Evolutionary conservation across 1,140 invertebrate species (phyloP).

Genomic region (Achatina immaculata): DNA sequence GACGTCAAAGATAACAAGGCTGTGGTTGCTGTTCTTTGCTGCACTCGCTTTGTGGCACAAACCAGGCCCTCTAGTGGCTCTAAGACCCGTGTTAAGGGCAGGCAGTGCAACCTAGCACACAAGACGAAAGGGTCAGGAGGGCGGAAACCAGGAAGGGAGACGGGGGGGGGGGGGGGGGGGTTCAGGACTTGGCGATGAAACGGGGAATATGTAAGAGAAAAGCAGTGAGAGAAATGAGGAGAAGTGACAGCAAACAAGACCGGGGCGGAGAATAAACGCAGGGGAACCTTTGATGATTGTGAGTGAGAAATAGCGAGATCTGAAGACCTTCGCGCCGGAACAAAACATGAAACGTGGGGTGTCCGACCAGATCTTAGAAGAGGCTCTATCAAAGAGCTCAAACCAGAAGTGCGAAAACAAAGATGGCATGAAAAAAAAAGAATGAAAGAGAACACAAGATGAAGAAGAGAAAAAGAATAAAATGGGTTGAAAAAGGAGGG

Average conservation of each 20-base stretch:
- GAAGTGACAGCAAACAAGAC: neutral
- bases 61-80: too few relatives aligned
- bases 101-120: too few relatives aligned
- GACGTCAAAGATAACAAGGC: too few relatives aligned
- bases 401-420: neutral
- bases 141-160: too few relatives aligned
- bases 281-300: slow-evolving; percentile 4
- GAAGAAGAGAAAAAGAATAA: neutral
- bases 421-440: neutral
- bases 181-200: too few relatives aligned
- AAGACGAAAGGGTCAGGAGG: too few relatives aligned
- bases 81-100: too few relatives aligned
- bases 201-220: neutral
- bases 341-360: neutral
- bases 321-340: neutral
- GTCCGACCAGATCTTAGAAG: too few relatives aligned
- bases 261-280: neutral
- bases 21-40: too few relatives aligned
- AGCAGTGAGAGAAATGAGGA: neutral
- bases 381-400: neutral
- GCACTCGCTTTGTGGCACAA: too few relatives aligned
- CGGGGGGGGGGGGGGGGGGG: too few relatives aligned
- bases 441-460: neutral
- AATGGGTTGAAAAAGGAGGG: neutral
- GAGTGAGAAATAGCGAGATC: neutral